These are phyloP conservation scores for Taphrorychus bicolor DNA, from an alignment of 2,888 invertebrate genomes.

Conservation along the genomic window DNA sequence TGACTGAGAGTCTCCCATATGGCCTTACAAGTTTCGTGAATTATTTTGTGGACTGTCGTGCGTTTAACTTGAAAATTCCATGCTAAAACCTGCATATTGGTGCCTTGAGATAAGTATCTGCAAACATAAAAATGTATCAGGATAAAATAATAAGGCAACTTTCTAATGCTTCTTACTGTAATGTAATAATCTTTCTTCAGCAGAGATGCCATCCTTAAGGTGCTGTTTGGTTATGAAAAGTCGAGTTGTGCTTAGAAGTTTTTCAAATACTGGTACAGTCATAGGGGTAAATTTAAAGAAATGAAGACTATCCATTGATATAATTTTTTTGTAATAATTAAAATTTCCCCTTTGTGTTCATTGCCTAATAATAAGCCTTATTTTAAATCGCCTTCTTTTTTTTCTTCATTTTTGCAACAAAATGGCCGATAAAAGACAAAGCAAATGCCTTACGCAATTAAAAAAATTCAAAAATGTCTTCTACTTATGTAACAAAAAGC, in stretches of 20 bases:
- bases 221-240: constrained; percentile 11
- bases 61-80: constrained; percentile 33
- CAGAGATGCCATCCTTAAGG: constrained; percentile 26
- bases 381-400: constrained; percentile 6
- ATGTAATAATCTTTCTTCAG: constrained; percentile 32
- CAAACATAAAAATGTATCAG: neutral
- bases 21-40: constrained; percentile 37
- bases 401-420: too few species aligned
- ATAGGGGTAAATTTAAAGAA: constrained; percentile 39
- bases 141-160: neutral
- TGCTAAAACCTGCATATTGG: constrained; percentile 18
- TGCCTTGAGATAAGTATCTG: constrained; percentile 24
- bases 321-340: constrained; percentile 35
- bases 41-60: constrained; percentile 44
- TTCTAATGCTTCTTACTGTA: constrained; percentile 28
- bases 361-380: constrained; percentile 1
- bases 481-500: too few species aligned
- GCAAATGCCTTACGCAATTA: too few species aligned
- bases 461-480: too few species aligned
- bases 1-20: constrained; percentile 33
- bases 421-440: too few species aligned
- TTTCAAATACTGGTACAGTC: constrained; percentile 32
- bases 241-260: constrained; percentile 19
- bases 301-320: constrained; percentile 21
- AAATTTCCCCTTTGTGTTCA: neutral